Percentiles rank a stretch among this genome's conserved stretches.
phyloP scores from a whole-genome alignment of 2,113 vertebrate species.

The Rhinopomastus cyanomelas region DNA sequence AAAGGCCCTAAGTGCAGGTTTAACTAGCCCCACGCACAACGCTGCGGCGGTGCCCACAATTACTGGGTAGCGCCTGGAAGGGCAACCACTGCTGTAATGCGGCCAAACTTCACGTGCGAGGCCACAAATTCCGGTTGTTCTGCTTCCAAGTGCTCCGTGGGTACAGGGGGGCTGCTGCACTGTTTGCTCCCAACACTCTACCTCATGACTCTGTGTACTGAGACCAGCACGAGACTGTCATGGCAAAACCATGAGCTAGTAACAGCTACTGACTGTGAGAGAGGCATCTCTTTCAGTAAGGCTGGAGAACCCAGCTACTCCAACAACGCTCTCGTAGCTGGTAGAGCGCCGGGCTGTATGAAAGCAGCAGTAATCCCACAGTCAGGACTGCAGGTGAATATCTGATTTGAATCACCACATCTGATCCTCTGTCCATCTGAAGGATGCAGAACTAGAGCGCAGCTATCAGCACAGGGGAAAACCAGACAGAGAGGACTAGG shows the following conservation, averaged over 20 bases:
- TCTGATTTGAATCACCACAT: neutral
- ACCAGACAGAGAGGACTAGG: neutral
- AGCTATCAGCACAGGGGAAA: neutral
- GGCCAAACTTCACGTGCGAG: neutral
- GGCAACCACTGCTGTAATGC: neutral
- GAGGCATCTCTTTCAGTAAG: neutral
- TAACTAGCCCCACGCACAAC: neutral
- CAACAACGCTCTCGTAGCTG: neutral
- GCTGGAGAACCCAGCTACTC: neutral
- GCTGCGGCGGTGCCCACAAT: neutral
- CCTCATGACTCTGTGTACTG: neutral
- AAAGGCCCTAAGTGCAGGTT: rapidly evolving
- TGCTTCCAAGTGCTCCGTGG: conserved; percentile 4
- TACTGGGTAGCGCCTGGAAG: rapidly evolving
- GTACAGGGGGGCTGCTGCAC: conserved; percentile 24
- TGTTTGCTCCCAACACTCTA: neutral
- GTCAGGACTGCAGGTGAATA: neutral
- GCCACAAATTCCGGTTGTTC: neutral
- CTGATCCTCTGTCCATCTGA: neutral
- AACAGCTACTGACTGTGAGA: neutral
- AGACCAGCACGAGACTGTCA: neutral
- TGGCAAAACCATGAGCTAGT: neutral
- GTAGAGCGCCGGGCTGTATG: neutral
- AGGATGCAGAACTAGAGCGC: neutral
- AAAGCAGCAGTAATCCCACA: neutral